Evolutionary conservation across 2,888 invertebrate genomes (phyloP).

Genomic region (Nysson spinosus): DNA sequence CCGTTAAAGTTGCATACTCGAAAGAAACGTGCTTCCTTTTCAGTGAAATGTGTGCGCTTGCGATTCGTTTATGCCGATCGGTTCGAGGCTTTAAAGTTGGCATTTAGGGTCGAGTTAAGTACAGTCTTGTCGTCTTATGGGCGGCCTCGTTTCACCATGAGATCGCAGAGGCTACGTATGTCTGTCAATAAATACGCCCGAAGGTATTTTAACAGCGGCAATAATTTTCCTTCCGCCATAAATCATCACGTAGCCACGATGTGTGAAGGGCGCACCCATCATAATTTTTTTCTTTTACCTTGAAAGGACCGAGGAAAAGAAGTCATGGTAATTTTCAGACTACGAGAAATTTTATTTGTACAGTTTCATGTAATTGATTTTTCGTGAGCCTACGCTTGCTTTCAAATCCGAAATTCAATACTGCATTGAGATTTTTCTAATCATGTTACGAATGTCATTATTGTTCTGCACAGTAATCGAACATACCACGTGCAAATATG

Average conservation of each 20-base stretch:
- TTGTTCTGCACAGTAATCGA: too few species aligned
- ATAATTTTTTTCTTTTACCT: slow-evolving; percentile 20
- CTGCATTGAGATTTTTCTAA: too few species aligned
- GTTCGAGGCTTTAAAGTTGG: slow-evolving; percentile 37
- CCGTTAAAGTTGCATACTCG: slow-evolving; percentile 36
- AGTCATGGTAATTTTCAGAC: slow-evolving; percentile 9
- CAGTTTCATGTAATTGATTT: too few species aligned
- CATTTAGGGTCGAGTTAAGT: slow-evolving; percentile 52
- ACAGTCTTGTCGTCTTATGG: slow-evolving; percentile 49
- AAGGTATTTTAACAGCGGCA: slow-evolving; percentile 63
- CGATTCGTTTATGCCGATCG: slow-evolving; percentile 36
- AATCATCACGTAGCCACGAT: slow-evolving; percentile 48
- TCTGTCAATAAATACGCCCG: slow-evolving; percentile 62
- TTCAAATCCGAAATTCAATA: too few species aligned
- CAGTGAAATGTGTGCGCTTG: slow-evolving; percentile 24
- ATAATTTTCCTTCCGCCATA: slow-evolving; percentile 68
- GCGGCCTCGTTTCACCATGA: slow-evolving; percentile 33
- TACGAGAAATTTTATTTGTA: not conserved
- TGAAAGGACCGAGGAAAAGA: slow-evolving; percentile 18
- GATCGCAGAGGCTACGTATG: slow-evolving; percentile 33
- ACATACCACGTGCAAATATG: slow-evolving; percentile 28
- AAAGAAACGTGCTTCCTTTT: slow-evolving; percentile 22
- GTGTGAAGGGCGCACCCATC: slow-evolving; percentile 45
- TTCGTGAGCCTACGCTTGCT: too few species aligned
- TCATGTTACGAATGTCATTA: too few species aligned